Conservation (phyloP, 2,113 vertebrate species). For the Emydura subglobosa region DNA sequence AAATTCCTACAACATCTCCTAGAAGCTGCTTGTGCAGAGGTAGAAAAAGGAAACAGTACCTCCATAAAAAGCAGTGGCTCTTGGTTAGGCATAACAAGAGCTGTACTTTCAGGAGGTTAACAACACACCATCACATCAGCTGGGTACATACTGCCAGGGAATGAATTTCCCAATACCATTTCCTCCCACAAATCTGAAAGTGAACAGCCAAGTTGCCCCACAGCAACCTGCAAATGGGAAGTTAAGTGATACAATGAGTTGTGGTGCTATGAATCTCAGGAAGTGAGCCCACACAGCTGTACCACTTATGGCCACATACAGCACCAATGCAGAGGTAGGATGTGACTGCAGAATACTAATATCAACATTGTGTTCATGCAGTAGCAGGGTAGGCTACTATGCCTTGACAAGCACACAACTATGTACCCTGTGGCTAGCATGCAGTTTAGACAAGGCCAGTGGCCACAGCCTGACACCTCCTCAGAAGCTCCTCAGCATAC, state of each 20-base stretch:
- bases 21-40: not conserved
- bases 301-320: not conserved
- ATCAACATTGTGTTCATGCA: not conserved
- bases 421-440: not conserved
- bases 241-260: no score
- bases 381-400: not conserved
- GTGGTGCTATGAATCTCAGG: not conserved
- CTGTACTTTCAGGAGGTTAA: not conserved
- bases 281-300: not conserved
- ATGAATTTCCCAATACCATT: not conserved
- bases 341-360: not conserved
- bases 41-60: not conserved
- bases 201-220: not conserved
- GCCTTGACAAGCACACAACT: not conserved
- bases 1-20: not conserved
- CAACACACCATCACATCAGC: not conserved
- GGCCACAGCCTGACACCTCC: not conserved
- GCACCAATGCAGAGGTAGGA: not conserved
- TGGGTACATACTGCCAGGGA: not conserved
- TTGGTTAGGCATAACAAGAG: not conserved
- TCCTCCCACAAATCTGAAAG: not conserved
- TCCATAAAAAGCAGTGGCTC: not conserved
- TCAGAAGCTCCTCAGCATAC: not conserved
- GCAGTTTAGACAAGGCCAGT: not conserved
- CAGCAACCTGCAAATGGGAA: no score